phyloP scores from a whole-genome alignment of 2,888 invertebrate species.

The Protophormia terraenovae region DNA sequence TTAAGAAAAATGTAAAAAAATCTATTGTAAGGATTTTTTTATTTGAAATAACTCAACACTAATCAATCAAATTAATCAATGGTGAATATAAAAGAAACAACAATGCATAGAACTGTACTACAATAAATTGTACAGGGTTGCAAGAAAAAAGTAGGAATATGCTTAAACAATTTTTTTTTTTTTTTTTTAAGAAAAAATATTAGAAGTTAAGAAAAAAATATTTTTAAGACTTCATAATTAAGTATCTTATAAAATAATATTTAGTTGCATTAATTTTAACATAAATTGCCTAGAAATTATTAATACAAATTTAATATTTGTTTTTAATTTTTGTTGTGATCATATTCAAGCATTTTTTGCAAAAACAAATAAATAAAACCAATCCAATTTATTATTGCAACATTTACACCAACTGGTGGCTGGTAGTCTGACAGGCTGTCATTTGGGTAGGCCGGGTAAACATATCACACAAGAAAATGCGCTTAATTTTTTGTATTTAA shows the following conservation, averaged over 20 bases:
- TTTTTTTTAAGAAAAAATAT: no score
- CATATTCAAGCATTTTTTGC: background rate
- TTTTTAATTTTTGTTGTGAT: background rate
- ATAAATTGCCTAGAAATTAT: no score
- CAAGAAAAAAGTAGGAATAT: no score
- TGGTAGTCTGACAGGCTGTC: background rate
- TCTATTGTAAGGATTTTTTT: background rate
- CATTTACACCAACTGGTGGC: background rate
- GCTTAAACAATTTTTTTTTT: no score
- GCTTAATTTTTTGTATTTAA: background rate
- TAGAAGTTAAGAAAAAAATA: no score
- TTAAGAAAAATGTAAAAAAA: background rate
- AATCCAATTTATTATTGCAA: conserved; percentile 22
- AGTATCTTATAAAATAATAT: no score
- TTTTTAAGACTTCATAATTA: no score
- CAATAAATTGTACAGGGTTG: background rate
- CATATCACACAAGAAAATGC: background rate
- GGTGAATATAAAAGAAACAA: background rate
- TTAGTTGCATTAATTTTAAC: no score
- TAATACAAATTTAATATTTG: background rate
- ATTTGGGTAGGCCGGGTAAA: background rate
- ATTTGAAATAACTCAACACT: no score
- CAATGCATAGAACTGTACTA: background rate
- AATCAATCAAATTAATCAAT: background rate
- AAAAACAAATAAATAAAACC: background rate